Conservation (phyloP, 92 coral and sea anemone genomes). For the Bergia puertoricense region DNA sequence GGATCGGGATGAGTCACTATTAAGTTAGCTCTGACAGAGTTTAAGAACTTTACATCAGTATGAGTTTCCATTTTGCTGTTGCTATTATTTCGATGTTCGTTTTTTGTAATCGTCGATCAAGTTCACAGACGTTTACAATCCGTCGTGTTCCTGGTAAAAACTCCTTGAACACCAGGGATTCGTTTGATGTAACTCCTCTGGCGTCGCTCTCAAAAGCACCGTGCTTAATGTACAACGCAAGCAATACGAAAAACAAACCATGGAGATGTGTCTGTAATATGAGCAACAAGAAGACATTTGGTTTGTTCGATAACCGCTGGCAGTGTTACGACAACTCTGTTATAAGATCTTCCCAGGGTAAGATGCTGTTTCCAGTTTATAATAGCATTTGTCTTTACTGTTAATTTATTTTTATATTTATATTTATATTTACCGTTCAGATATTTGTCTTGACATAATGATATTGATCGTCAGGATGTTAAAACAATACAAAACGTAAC, state of each 20-base stretch:
- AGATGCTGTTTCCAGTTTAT: not conserved
- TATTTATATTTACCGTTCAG: no score
- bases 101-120: not conserved
- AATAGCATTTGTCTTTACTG: no score
- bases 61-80: not conserved
- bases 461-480: not conserved
- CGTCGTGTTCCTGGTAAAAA: not conserved
- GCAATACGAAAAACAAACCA: not conserved
- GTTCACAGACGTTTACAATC: conserved; percentile 11
- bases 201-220: not conserved
- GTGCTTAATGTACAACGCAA: not conserved
- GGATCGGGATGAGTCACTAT: not conserved
- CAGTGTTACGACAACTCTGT: conserved; percentile 4
- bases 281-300: conserved; percentile 2
- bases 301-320: not conserved
- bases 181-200: not conserved
- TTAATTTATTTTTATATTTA: no score
- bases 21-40: not conserved
- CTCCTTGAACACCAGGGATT: not conserved
- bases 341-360: conserved; percentile 23
- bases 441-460: not conserved
- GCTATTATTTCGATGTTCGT: not conserved
- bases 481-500: no score
- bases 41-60: not conserved
- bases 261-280: conserved; percentile 10